Evolutionary conservation across 2,797 vertebrate species (phyloP).

Genomic region (Parauchenoglanis ngamensis): DNA sequence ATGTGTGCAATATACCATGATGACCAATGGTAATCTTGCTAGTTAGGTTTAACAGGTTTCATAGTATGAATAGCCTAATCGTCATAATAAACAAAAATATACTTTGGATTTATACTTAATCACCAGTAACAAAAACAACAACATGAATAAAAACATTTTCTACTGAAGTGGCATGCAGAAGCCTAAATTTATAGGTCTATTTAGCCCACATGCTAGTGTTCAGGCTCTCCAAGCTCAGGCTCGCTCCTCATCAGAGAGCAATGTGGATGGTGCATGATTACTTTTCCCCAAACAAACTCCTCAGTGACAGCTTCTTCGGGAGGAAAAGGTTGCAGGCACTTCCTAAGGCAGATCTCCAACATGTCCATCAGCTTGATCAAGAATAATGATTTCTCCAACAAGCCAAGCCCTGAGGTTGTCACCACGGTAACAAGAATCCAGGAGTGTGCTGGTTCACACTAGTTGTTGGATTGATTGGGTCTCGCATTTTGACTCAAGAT

Average conservation of each 20-base stretch:
- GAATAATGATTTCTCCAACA: background rate
- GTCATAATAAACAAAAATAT: too few relatives aligned
- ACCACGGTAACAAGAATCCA: background rate
- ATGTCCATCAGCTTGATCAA: slow-evolving; percentile 9
- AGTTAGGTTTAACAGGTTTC: background rate
- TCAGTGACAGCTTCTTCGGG: background rate
- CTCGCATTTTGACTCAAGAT: background rate
- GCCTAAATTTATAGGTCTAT: background rate
- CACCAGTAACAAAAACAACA: background rate
- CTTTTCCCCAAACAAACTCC: background rate
- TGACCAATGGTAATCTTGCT: background rate
- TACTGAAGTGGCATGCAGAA: background rate
- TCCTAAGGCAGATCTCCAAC: background rate
- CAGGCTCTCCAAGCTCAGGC: background rate
- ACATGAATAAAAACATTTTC: background rate
- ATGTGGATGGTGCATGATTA: background rate
- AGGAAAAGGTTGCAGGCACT: background rate
- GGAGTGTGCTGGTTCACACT: background rate
- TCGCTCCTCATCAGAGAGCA: background rate
- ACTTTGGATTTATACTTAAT: background rate
- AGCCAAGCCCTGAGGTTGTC: background rate
- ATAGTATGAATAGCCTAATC: background rate
- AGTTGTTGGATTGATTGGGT: background rate
- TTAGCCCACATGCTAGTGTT: background rate
- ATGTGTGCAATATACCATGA: background rate